These are phyloP conservation scores for Pachypsylla venusta DNA, from an alignment of 1,140 invertebrate species.

Conservation along the genomic window DNA sequence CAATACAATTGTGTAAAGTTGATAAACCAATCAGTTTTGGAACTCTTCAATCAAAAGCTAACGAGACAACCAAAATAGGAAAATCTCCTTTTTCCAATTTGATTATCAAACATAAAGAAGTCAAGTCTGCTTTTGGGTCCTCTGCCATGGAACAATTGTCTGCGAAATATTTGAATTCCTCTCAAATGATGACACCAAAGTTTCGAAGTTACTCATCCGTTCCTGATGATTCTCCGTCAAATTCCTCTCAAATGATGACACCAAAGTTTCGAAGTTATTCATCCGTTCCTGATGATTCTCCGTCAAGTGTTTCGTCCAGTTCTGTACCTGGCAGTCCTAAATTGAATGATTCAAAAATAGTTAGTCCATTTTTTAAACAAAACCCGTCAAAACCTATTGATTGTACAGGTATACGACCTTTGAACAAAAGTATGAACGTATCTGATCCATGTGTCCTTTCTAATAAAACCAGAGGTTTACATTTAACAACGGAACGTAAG, in stretches of 20 bases:
- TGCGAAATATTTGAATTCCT: not conserved
- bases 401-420: slow-evolving; percentile 4
- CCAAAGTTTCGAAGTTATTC: not conserved
- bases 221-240: not conserved
- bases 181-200: not conserved
- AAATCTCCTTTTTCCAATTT: slow-evolving; percentile 10
- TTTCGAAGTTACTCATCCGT: not conserved
- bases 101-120: slow-evolving; percentile 13
- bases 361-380: too few relatives aligned
- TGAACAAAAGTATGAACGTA: too few relatives aligned
- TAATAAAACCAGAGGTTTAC: too few relatives aligned
- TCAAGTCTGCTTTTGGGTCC: not conserved
- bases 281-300: not conserved
- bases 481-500: not conserved
- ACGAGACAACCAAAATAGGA: not conserved
- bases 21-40: not conserved
- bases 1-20: too few relatives aligned
- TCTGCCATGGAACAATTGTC: not conserved
- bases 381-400: too few relatives aligned
- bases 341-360: too few relatives aligned
- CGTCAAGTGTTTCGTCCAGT: too few relatives aligned
- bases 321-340: too few relatives aligned
- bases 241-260: not conserved
- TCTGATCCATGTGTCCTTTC: too few relatives aligned
- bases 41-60: not conserved